These are phyloP conservation scores for Stenodema calcarata DNA, from an alignment of 2,888 invertebrate species.

Conservation along the genomic window DNA sequence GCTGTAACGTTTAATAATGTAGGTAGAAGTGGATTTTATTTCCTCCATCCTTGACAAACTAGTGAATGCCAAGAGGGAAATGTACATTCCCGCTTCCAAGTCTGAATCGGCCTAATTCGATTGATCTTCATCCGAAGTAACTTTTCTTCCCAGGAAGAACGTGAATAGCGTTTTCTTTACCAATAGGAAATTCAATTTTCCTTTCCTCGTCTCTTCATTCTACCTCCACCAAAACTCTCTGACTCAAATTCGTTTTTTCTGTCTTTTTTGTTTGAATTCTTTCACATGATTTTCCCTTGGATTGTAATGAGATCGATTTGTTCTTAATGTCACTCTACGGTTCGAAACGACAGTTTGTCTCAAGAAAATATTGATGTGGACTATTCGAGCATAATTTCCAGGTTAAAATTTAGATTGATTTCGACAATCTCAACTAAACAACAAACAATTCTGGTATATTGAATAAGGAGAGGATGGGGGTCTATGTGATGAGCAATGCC, in stretches of 20 bases:
- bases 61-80: not conserved
- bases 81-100: not conserved
- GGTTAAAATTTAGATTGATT: too few species aligned
- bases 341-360: too few species aligned
- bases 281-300: not conserved
- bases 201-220: not conserved
- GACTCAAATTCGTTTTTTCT: not conserved
- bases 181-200: not conserved
- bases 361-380: too few species aligned
- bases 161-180: constrained; percentile 2
- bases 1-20: too few species aligned
- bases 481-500: too few species aligned
- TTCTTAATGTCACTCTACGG: not conserved
- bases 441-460: too few species aligned
- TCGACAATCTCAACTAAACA: too few species aligned
- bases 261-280: too few species aligned
- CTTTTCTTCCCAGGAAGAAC: not conserved
- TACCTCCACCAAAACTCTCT: not conserved
- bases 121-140: not conserved
- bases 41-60: not conserved
- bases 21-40: not conserved
- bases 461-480: too few species aligned
- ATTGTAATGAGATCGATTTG: not conserved
- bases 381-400: too few species aligned
- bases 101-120: not conserved